Conservation (phyloP, 2,888 invertebrate genomes). For the Notocelia uddmanniana region DNA sequence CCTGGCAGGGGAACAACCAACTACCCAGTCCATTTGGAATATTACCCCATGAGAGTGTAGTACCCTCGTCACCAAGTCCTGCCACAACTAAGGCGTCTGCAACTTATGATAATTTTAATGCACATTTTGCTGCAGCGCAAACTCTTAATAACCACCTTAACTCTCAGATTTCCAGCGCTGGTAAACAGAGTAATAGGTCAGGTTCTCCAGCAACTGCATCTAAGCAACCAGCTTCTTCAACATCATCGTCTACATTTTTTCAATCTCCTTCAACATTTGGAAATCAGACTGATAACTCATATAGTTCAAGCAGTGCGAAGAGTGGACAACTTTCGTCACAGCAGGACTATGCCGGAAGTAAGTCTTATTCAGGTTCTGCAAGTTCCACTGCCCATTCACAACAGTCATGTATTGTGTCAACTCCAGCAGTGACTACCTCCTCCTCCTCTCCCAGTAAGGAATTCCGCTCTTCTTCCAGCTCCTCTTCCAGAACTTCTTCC, state of each 20-base stretch:
- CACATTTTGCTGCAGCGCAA: conserved; percentile 89
- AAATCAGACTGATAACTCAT: conserved; percentile 85
- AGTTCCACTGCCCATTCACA: conserved; percentile 87
- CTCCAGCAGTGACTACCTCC: conserved; percentile 85
- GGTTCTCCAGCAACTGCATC: conserved; percentile 84
- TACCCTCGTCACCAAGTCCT: conserved; percentile 87
- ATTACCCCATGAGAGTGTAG: conserved; percentile 91
- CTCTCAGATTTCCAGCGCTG: conserved; percentile 86
- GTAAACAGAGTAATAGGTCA: conserved; percentile 85
- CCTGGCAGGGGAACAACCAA: conserved; percentile 91
- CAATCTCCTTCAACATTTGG: conserved; percentile 87
- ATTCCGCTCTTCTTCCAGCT: conserved; percentile 86
- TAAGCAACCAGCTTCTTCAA: conserved; percentile 82
- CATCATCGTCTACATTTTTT: conserved; percentile 87
- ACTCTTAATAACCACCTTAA: conserved; percentile 88
- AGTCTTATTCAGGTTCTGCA: conserved; percentile 86
- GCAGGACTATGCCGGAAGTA: conserved; percentile 86
- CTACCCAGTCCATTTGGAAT: conserved; percentile 91
- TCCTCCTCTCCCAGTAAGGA: conserved; percentile 86
- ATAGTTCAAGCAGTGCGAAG: conserved; percentile 84
- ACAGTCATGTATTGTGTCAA: conserved; percentile 91
- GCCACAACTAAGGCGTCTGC: conserved; percentile 86
- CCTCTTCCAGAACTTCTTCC: conserved; percentile 77
- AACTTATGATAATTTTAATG: conserved; percentile 89
- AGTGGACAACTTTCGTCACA: conserved; percentile 83